A percentile compares a stretch with the other conserved stretches of the same genome.
These are phyloP conservation scores for Malurus elegans DNA, from an alignment of 2,113 vertebrate genomes.

Conservation along the genomic window DNA sequence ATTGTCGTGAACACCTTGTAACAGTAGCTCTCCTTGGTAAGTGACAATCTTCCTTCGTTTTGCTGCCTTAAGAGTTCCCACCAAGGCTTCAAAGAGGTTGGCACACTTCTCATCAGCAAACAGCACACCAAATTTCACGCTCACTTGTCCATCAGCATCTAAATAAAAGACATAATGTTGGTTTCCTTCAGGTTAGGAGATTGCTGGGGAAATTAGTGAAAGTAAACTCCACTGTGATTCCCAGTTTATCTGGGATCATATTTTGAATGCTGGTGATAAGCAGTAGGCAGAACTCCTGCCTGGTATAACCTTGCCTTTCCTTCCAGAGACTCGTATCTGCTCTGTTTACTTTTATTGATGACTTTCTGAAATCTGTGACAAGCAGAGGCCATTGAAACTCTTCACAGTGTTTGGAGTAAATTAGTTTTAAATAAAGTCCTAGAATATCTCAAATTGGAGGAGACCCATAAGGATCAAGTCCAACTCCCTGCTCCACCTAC, in stretches of 20 bases:
- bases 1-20: conserved; percentile 94
- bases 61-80: conserved; percentile 92
- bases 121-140: conserved; percentile 92
- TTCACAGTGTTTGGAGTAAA: neutral
- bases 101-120: conserved; percentile 92
- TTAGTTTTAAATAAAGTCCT: neutral
- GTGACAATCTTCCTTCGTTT: conserved; percentile 85
- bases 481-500: neutral
- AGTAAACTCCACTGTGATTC: neutral
- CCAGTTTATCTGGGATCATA: neutral
- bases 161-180: neutral
- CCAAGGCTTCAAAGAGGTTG: conserved; percentile 96
- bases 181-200: neutral
- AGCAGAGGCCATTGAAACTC: neutral
- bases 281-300: neutral
- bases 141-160: conserved; percentile 87
- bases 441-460: neutral
- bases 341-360: neutral
- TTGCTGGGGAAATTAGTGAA: neutral
- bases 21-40: conserved; percentile 85
- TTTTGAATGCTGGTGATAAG: neutral
- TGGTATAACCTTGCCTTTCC: neutral
- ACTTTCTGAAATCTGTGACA: neutral
- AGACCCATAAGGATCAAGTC: neutral
- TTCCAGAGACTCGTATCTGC: neutral